Conservation (phyloP, 2,113 vertebrate species). For the Ovis canadensis region DNA sequence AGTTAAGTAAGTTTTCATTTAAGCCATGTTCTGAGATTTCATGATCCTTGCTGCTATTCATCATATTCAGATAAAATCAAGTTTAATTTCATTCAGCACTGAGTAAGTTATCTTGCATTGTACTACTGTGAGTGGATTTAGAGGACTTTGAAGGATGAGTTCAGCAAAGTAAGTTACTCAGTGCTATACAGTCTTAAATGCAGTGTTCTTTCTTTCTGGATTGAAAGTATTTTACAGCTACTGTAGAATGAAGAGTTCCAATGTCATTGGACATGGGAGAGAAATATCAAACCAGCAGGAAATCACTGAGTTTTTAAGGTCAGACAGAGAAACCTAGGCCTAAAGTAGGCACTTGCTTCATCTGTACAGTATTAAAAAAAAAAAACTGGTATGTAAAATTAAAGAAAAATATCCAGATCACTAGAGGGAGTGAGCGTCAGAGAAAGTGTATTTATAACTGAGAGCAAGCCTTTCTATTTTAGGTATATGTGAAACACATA, state of each 20-base stretch:
- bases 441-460: constrained; percentile 31
- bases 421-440: not conserved
- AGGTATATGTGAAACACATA: constrained; percentile 19
- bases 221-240: not conserved
- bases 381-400: not conserved
- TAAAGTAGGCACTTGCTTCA: not conserved
- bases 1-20: not conserved
- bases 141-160: not conserved
- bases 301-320: not conserved
- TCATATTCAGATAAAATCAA: not conserved
- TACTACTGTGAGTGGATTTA: not conserved
- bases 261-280: not conserved
- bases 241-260: not conserved
- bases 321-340: not conserved
- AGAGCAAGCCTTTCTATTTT: constrained; percentile 31
- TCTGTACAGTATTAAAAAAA: not conserved
- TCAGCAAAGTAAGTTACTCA: not conserved
- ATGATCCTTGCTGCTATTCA: not conserved
- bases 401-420: not conserved
- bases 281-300: not conserved
- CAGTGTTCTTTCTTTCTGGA: not conserved
- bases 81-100: not conserved
- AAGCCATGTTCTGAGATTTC: not conserved
- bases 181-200: not conserved
- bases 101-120: not conserved